Conservation (phyloP, 1,140 invertebrate species). For the Rhopalosiphum padi region DNA sequence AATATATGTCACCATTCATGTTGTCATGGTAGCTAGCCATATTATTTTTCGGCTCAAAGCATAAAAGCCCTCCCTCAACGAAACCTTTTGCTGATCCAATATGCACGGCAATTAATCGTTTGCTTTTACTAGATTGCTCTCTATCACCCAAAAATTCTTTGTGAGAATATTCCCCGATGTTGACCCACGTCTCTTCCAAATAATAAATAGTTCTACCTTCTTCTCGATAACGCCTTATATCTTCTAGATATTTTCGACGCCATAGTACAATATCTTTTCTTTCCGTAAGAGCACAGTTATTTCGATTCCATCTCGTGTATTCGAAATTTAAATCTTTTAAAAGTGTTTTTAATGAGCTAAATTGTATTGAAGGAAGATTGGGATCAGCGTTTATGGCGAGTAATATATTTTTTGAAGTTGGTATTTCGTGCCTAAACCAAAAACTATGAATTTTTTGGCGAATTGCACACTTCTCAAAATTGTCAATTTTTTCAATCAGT, state of each 20-base stretch:
- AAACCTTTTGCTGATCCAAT: not conserved
- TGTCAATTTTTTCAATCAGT: not conserved
- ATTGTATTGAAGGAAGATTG: not conserved
- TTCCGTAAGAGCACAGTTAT: not conserved
- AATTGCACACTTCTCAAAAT: not conserved
- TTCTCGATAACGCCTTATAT: not conserved
- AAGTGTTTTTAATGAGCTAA: not conserved
- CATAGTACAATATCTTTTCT: not conserved
- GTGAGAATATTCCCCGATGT: not conserved
- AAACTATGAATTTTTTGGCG: conserved; percentile 31
- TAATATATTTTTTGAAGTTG: conserved; percentile 12
- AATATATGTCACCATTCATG: not conserved
- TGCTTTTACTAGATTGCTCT: not conserved
- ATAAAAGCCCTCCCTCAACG: not conserved
- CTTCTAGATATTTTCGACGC: conserved; percentile 9
- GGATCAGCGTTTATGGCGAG: not conserved
- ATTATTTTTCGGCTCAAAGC: not conserved
- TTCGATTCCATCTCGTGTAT: not conserved
- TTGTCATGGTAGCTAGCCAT: not conserved
- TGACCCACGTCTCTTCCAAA: conserved; percentile 34
- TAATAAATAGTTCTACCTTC: conserved; percentile 32
- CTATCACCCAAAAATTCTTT: not conserved
- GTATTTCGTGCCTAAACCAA: not conserved
- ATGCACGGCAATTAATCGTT: not conserved
- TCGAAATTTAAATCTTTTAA: not conserved